These are phyloP conservation scores for Salminus brasiliensis DNA, from an alignment of 2,113 vertebrate genomes.

Conservation along the genomic window DNA sequence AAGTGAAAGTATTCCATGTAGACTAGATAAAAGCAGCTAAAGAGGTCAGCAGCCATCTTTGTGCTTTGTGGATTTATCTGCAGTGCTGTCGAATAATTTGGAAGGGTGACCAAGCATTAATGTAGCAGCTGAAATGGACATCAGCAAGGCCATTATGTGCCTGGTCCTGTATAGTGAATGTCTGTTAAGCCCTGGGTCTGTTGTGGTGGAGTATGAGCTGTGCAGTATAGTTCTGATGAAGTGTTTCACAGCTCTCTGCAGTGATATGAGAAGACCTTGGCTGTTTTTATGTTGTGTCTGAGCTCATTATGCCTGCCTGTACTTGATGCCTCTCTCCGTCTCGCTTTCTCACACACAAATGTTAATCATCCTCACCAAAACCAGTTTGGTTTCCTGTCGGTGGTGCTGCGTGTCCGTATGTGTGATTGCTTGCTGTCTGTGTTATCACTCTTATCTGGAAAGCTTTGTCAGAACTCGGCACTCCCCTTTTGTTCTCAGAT, in stretches of 20 bases:
- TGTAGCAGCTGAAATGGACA: neutral
- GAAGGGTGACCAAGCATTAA: neutral
- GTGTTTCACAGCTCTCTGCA: neutral
- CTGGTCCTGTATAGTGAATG: neutral
- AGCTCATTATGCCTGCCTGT: slow-evolving; percentile 39
- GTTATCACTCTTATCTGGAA: slow-evolving; percentile 28
- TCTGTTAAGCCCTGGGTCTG: neutral
- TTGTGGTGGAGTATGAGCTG: neutral
- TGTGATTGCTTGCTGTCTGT: neutral
- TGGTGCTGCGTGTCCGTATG: neutral
- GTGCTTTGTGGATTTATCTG: neutral
- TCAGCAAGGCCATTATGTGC: neutral
- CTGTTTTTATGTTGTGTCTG: slow-evolving; percentile 47
- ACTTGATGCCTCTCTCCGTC: slow-evolving; percentile 18
- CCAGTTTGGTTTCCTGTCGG: slow-evolving; percentile 50
- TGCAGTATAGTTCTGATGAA: neutral
- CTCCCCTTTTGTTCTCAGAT: neutral
- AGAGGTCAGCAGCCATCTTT: neutral
- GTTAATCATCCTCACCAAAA: slow-evolving; percentile 44
- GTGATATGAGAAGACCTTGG: slow-evolving; percentile 34
- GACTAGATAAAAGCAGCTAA: neutral
- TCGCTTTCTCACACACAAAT: neutral
- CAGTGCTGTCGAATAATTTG: neutral
- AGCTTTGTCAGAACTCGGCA: slow-evolving; percentile 22
- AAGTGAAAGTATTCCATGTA: neutral